Evolutionary conservation across 2,888 invertebrate genomes (phyloP).

Genomic region (Cryptus viduatorius): DNA sequence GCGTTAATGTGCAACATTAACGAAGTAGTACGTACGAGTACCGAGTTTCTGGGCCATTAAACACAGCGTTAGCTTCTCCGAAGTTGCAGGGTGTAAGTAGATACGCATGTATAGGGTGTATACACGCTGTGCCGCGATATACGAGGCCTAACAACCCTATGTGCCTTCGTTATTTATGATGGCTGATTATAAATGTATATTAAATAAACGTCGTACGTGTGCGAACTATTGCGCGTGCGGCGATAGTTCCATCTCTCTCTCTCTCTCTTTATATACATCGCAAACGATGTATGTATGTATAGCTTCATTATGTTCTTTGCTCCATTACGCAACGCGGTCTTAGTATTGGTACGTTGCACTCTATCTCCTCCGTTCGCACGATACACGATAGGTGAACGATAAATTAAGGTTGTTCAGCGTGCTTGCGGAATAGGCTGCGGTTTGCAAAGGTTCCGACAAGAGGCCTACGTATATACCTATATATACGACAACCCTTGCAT

Average conservation of each 20-base stretch:
- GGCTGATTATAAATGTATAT: constrained; percentile 61
- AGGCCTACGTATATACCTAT: not conserved
- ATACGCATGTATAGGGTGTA: not conserved
- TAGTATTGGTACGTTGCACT: constrained; percentile 19
- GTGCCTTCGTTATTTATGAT: constrained; percentile 57
- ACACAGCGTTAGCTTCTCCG: constrained; percentile 61
- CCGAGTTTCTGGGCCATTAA: constrained; percentile 47
- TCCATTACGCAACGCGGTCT: constrained; percentile 17
- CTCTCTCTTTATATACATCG: not conserved
- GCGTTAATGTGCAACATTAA: constrained; percentile 45
- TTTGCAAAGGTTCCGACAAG: constrained; percentile 16
- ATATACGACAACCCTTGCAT: not conserved
- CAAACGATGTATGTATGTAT: too few relatives aligned
- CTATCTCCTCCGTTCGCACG: constrained; percentile 29
- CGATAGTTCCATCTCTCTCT: constrained; percentile 32
- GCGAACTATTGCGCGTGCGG: constrained; percentile 56
- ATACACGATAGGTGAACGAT: constrained; percentile 59
- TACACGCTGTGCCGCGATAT: not conserved
- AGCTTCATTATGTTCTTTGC: not conserved
- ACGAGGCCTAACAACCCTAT: constrained; percentile 6
- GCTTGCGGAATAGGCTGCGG: constrained; percentile 42
- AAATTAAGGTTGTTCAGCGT: constrained; percentile 66
- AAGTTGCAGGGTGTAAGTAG: constrained; percentile 8
- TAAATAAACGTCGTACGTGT: constrained; percentile 55
- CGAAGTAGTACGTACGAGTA: constrained; percentile 59